Evolutionary conservation across 1,140 invertebrate species (phyloP).

Genomic region (Lepidotrigona ventralis): DNA sequence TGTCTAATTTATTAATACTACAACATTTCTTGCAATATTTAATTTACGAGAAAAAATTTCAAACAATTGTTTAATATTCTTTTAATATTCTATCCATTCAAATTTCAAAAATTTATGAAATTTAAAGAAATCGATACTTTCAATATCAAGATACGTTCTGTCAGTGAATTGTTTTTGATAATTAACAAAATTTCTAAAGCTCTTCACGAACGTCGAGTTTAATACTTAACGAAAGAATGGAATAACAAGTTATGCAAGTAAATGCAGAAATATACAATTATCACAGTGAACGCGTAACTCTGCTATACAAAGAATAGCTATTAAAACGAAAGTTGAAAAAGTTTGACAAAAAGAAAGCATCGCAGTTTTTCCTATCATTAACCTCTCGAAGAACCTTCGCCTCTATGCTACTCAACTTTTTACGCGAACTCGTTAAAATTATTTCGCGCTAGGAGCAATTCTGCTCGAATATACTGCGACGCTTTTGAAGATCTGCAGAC

Average conservation of each 20-base stretch:
- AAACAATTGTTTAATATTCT: too few species aligned
- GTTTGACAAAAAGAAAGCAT: neutral
- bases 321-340: neutral
- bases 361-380: slow-evolving; percentile 16
- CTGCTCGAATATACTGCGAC: neutral
- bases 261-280: neutral
- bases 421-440: neutral
- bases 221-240: neutral
- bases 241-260: neutral
- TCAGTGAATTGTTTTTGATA: neutral
- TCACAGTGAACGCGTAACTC: neutral
- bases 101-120: too few species aligned
- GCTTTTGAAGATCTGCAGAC: neutral
- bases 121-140: too few species aligned
- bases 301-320: neutral
- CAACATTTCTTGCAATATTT: too few species aligned
- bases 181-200: neutral
- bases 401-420: neutral
- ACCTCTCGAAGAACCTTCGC: neutral
- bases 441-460: neutral
- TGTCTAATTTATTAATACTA: too few species aligned
- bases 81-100: too few species aligned
- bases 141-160: too few species aligned
- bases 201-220: neutral
- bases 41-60: too few species aligned